Base-by-base conservation (phyloP, 2,797 vertebrate species). In the Euthynnus affinis region DNA sequence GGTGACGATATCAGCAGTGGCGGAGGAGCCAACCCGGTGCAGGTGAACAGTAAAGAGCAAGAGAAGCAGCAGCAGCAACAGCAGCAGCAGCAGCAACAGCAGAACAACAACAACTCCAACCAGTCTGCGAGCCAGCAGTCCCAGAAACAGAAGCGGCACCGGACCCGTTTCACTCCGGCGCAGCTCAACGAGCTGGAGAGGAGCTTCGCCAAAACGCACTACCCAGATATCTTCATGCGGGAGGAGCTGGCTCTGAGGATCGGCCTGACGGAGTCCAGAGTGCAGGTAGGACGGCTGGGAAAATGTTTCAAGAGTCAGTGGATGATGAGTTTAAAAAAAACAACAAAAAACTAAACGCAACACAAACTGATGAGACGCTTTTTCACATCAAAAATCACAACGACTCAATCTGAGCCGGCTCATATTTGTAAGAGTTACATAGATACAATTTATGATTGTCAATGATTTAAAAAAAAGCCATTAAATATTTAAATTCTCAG, bases 151-250 rank as follows among this genome's bases (percentile, higher is more conserved):
- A 99, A 99, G 93, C 95, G 97, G 70, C 98, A 98, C 92, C 95
- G 97, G 89, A 99, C 98, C 82, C 97, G 98, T 87, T 99, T 99
- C 95, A 99, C 98, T 0, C 98, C 98, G 1, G 98, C 98, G 18
- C 98, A 99, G 91, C 97, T 99, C 85, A 99, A 99, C 92, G 98
- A 99, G 90, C 89, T 99, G 90, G 98, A 99, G 95, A 92, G 98
- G 78, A 99, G 97, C 96, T 99, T 99, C 95, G 98, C 98, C 89
- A 99, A 99, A 87, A 99, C 98, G 58, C 98, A 99, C 94, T 99
- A 99, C 87, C 98, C 98, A 0, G 98, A 99, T 85, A 99, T 99
- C 96, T 99, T 99, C 93, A 99, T 99, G 98, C 94, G 98, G 5
- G 98, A 99, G 88, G 98, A 99, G 90, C 94, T 99, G 93, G 98